Evolutionary conservation across 2,888 invertebrate species (phyloP).

Genomic region (Pristionchus entomophagus): DNA sequence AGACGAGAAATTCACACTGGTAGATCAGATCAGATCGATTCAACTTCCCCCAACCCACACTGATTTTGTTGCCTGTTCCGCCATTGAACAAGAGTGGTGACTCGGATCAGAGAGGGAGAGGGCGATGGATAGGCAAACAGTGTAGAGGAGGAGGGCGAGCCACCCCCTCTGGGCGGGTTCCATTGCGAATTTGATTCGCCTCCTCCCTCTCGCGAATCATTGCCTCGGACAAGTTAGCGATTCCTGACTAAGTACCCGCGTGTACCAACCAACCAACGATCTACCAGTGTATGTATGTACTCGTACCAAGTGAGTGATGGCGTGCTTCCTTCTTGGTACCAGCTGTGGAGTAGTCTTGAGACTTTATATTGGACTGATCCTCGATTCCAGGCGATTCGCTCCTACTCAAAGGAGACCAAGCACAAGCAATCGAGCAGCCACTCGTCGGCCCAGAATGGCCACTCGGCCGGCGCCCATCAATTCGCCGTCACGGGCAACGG

Average conservation of each 20-base stretch:
- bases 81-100: conserved; percentile 40
- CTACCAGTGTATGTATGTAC: conserved; percentile 15
- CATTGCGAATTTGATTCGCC: conserved; percentile 33
- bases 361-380: not conserved
- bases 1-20: too few species aligned
- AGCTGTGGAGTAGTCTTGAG: too few species aligned
- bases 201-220: not conserved
- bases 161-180: conserved; percentile 30
- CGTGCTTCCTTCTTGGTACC: not conserved
- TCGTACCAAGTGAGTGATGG: conserved; percentile 2
- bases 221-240: not conserved
- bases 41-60: not conserved
- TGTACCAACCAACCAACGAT: not conserved
- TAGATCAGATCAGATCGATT: not conserved
- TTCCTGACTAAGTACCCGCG: not conserved
- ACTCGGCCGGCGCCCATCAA: conserved; percentile 2
- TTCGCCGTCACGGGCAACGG: conserved; percentile 13
- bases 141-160: not conserved
- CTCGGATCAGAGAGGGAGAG: conserved; percentile 33
- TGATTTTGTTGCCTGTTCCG: conserved; percentile 32
- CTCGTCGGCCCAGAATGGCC: conserved; percentile 48
- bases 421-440: conserved; percentile 71
- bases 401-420: conserved; percentile 78
- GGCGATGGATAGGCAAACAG: conserved; percentile 36
- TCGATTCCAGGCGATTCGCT: conserved; percentile 84